phyloP scores from a whole-genome alignment of 1,140 invertebrate genomes.

The Notospermus geniculatus region DNA sequence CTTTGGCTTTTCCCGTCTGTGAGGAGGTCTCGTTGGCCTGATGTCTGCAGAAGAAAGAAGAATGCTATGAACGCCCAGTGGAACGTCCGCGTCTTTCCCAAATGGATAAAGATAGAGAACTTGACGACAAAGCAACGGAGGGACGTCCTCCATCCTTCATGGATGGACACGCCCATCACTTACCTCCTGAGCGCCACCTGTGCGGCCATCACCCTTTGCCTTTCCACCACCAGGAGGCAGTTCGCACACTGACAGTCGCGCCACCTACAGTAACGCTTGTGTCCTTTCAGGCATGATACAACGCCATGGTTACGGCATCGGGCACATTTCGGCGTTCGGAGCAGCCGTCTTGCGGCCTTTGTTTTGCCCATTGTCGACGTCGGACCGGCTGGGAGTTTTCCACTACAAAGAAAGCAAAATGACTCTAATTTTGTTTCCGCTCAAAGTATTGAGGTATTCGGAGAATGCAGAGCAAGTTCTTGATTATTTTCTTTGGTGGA shows the following conservation, averaged over 20 bases:
- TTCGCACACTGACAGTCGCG: constrained; percentile 85
- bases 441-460: no score
- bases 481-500: no score
- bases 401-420: no score
- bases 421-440: no score
- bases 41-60: constrained; percentile 35
- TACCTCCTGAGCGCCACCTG: constrained; percentile 67
- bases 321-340: constrained; percentile 90
- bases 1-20: constrained; percentile 31
- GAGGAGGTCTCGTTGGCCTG: constrained; percentile 37
- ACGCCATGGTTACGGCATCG: constrained; percentile 92
- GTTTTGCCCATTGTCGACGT: no score
- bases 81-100: no score
- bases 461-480: no score
- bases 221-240: constrained; percentile 91
- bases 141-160: not conserved
- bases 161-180: no score
- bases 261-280: constrained; percentile 74
- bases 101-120: no score
- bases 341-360: constrained; percentile 23
- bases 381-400: no score
- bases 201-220: constrained; percentile 95
- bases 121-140: not conserved
- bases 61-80: not conserved
- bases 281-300: constrained; percentile 87